Evolutionary conservation across 1,140 invertebrate species (phyloP).

Genomic region (Bombus pyrosoma): DNA sequence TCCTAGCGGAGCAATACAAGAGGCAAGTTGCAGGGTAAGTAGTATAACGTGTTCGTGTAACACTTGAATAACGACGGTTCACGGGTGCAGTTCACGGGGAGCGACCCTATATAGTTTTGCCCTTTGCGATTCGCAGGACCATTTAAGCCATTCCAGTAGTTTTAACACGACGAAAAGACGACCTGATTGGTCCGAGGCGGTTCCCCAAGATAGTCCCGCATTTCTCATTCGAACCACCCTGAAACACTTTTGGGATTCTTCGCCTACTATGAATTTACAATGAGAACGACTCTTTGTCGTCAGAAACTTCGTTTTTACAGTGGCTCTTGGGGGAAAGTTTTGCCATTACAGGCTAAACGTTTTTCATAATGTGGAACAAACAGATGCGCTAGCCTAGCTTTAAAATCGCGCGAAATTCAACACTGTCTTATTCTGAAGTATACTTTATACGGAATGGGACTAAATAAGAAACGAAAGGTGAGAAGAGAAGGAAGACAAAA

Average conservation of each 20-base stretch:
- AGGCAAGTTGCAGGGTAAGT: conserved; percentile 43
- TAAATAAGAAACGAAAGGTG: neutral
- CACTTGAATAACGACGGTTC: conserved; percentile 55
- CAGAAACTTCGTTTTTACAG: conserved; percentile 36
- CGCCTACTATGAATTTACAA: conserved; percentile 54
- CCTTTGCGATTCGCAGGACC: conserved; percentile 51
- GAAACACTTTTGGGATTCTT: conserved; percentile 62
- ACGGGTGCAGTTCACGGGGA: conserved; percentile 53
- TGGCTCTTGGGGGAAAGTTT: conserved; percentile 30
- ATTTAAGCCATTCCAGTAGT: conserved; percentile 68
- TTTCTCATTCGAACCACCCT: conserved; percentile 63
- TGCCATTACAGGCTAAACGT: conserved; percentile 25
- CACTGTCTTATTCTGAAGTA: neutral
- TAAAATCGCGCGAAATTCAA: neutral
- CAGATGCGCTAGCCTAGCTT: conserved; percentile 19
- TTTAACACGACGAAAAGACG: conserved; percentile 61
- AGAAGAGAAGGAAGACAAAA: neutral
- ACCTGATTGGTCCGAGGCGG: conserved; percentile 65
- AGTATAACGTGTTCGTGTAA: conserved; percentile 67
- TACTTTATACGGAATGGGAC: neutral
- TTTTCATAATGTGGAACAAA: conserved; percentile 36
- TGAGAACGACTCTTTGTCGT: conserved; percentile 31
- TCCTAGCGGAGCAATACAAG: conserved; percentile 42
- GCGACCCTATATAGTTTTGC: conserved; percentile 48
- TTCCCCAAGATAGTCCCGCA: conserved; percentile 61